A percentile compares a stretch with the other conserved stretches of the same genome.
phyloP scores from a whole-genome alignment of 2,797 vertebrate species.

The Phrynocephalus guinanensis region DNA sequence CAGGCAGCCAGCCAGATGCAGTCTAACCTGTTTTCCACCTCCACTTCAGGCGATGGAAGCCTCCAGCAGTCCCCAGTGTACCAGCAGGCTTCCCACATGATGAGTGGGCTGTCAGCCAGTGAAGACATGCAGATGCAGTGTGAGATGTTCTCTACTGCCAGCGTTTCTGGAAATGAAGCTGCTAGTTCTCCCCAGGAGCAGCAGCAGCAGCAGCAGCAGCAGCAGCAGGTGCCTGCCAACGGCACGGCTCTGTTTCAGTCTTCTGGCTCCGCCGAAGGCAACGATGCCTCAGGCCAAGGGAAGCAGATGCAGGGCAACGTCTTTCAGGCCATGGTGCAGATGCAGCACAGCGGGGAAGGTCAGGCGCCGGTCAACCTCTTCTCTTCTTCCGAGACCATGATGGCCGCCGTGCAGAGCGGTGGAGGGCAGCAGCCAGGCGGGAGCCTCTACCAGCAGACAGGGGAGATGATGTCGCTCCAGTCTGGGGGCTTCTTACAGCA shows the following conservation, averaged over 20 bases:
- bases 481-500: slow-evolving; percentile 90
- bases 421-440: slow-evolving; percentile 85
- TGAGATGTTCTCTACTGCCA: slow-evolving; percentile 83
- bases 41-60: slow-evolving; percentile 78
- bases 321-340: slow-evolving; percentile 84
- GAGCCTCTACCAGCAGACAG: slow-evolving; percentile 89
- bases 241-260: slow-evolving; percentile 83
- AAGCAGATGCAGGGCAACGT: slow-evolving; percentile 81
- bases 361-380: slow-evolving; percentile 86
- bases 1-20: slow-evolving; percentile 87
- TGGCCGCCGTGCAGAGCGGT: slow-evolving; percentile 78
- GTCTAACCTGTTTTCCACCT: slow-evolving; percentile 86
- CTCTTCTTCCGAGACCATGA: slow-evolving; percentile 83
- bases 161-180: slow-evolving; percentile 81
- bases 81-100: slow-evolving; percentile 80
- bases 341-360: slow-evolving; percentile 80
- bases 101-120: slow-evolving; percentile 71
- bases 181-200: slow-evolving; percentile 40
- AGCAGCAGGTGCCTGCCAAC: slow-evolving; percentile 83
- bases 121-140: slow-evolving; percentile 92
- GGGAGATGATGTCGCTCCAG: slow-evolving; percentile 91
- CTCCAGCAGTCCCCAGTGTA: slow-evolving; percentile 82
- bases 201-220: slow-evolving; percentile 42
- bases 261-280: slow-evolving; percentile 75
- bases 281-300: slow-evolving; percentile 77